phyloP scores from a whole-genome alignment of 53 echinoderm and acorn worm genomes.

The Temnopleurus reevesii region DNA sequence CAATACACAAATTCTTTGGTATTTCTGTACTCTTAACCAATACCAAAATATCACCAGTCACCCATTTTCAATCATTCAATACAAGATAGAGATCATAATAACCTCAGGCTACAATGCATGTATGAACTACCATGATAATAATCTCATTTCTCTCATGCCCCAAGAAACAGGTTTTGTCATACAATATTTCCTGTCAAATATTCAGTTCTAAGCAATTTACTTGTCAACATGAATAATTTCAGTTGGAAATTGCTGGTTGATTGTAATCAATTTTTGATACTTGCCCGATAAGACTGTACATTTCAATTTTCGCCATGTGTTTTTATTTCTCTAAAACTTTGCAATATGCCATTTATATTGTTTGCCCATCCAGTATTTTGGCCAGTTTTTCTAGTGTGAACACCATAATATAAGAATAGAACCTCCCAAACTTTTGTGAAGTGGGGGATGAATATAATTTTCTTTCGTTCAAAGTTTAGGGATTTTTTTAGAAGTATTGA shows the following conservation, averaged over 20 bases:
- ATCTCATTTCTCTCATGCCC: not conserved
- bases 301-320: not conserved
- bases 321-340: too few relatives aligned
- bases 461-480: too few relatives aligned
- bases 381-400: too few relatives aligned
- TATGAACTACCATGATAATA: not conserved
- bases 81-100: not conserved
- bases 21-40: too few relatives aligned
- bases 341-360: too few relatives aligned
- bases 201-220: conserved; percentile 14
- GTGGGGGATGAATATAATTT: too few relatives aligned
- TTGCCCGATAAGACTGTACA: not conserved
- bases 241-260: conserved; percentile 16
- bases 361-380: too few relatives aligned
- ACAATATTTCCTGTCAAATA: not conserved
- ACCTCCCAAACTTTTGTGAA: too few relatives aligned
- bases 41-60: not conserved
- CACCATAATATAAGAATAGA: too few relatives aligned
- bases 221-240: conserved; percentile 35
- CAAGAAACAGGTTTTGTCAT: not conserved
- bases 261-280: conserved; percentile 9
- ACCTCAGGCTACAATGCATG: conserved; percentile 1
- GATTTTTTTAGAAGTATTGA: too few relatives aligned
- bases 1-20: too few relatives aligned
- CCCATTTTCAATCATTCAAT: not conserved